Percentiles rank a stretch among this genome's conserved stretches.
Evolutionary conservation across 2,888 invertebrate species (phyloP).

Genomic region (Mythimna loreyi): DNA sequence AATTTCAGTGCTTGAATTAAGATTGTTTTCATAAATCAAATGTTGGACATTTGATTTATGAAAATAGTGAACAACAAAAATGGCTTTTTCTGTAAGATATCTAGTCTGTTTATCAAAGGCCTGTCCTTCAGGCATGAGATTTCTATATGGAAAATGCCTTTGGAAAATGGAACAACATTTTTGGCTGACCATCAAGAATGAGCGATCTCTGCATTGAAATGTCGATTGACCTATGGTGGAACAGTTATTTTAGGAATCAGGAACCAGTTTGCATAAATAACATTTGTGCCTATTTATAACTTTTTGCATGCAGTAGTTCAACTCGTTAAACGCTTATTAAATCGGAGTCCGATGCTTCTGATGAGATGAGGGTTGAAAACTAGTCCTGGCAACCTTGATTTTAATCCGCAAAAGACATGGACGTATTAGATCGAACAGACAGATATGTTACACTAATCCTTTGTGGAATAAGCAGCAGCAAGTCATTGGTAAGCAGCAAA

Average conservation of each 20-base stretch:
- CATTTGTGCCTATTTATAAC: background rate
- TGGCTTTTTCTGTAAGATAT: background rate
- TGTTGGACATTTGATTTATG: no score
- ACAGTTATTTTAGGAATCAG: conserved; percentile 17
- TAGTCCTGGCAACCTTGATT: conserved; percentile 29
- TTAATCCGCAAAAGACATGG: conserved; percentile 49
- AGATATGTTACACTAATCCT: conserved; percentile 52
- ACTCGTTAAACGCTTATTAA: background rate
- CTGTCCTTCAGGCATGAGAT: background rate
- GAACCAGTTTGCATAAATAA: conserved; percentile 7
- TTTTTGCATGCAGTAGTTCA: background rate
- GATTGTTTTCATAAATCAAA: no score
- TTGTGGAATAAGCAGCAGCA: conserved; percentile 33
- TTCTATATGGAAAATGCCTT: background rate
- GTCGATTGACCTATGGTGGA: conserved; percentile 15
- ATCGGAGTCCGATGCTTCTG: background rate
- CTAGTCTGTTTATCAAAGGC: background rate
- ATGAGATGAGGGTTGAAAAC: conserved; percentile 4
- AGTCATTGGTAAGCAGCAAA: conserved; percentile 38
- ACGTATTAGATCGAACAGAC: conserved; percentile 38
- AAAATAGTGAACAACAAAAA: no score
- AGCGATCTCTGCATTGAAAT: conserved; percentile 12
- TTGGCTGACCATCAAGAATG: conserved; percentile 26
- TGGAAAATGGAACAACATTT: conserved; percentile 15
- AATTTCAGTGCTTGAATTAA: no score